Base-by-base conservation (phyloP, 1,140 invertebrate genomes). In the Euwallacea fornicatus region DNA sequence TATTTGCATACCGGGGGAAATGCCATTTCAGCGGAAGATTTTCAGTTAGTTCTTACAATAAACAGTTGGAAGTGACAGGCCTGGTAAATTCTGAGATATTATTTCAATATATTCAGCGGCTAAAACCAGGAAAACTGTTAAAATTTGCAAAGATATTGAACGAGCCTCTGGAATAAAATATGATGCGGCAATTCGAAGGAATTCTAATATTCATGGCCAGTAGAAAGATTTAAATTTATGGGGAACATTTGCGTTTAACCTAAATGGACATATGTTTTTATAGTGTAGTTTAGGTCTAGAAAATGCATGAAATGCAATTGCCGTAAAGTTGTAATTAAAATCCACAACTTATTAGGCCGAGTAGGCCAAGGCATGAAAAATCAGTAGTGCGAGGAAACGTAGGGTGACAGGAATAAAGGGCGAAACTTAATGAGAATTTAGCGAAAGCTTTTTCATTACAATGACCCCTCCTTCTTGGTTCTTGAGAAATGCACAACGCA, bases 341-440 rank as follows among this genome's bases (percentile, higher is more conserved):
- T 43, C 43, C 42, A 61, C 21, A 42, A 21, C 9, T 43, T 61
- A 43, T 15, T 61, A 43, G 11, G 10, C 16, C 11, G 42, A 33
- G 21, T 58, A 58, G 59, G 21, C 8, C n/a, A n/a, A n/a, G 8
- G n/a, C 59, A 61, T 42, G 42, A 61, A 61, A 13, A 61, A 61
- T 61, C 33, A 61, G 42, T 61, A 61, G 43, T n/a, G n/a, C 33
- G 11, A 9, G 7, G 42, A 54, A 66, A 55, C 63, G 46, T 47
- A 47, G 8, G 61, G 61, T 9, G 13, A 64, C 13, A 7, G n/a
- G 21, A 13, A 15, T 15, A 55, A 55, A 66, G 16, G 13, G 43
- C 33, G 61, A 43, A 66, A 54, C 63, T 54, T 66, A 66, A 66
- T 66, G 63, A 66, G 33, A 42, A 55, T 66, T 66, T 66, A 55